phyloP scores from a whole-genome alignment of 2,797 vertebrate genomes.

The Trichosurus vulpecula region DNA sequence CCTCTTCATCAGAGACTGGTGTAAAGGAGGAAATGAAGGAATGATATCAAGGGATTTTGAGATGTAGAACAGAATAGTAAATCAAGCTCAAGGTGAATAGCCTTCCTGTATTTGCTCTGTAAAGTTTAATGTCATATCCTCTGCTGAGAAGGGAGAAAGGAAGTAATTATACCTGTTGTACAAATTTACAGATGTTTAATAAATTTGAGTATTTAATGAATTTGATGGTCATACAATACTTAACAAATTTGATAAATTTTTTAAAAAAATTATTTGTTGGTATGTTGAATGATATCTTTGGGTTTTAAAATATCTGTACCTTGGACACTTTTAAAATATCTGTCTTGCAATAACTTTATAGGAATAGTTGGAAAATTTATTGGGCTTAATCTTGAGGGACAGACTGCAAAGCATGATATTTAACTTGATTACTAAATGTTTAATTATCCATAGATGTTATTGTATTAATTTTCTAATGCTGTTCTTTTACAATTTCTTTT shows the following conservation, averaged over 20 bases:
- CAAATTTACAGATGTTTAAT: not conserved
- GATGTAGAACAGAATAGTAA: not conserved
- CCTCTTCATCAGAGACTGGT: not conserved
- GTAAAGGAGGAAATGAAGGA: not conserved
- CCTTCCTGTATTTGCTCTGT: not conserved
- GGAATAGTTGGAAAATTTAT: not conserved
- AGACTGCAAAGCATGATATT: not conserved
- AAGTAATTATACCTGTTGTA: not conserved
- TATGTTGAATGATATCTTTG: not conserved
- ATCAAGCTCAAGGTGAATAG: not conserved
- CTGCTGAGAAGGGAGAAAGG: not conserved
- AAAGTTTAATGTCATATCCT: not conserved
- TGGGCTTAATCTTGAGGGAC: not conserved
- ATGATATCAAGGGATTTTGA: not conserved
- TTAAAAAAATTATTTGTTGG: not conserved
- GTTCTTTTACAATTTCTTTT: conserved; percentile 3
- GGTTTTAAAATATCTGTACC: not conserved
- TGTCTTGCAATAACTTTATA: not conserved
- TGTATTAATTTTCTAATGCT: not conserved
- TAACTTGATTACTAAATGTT: not conserved
- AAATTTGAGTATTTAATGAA: not conserved
- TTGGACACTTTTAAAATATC: not conserved
- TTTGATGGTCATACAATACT: not conserved
- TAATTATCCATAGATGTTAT: not conserved
- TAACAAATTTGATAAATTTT: not conserved